These are phyloP conservation scores for Balanococcus diminutus DNA, from an alignment of 2,888 invertebrate species.

Conservation along the genomic window DNA sequence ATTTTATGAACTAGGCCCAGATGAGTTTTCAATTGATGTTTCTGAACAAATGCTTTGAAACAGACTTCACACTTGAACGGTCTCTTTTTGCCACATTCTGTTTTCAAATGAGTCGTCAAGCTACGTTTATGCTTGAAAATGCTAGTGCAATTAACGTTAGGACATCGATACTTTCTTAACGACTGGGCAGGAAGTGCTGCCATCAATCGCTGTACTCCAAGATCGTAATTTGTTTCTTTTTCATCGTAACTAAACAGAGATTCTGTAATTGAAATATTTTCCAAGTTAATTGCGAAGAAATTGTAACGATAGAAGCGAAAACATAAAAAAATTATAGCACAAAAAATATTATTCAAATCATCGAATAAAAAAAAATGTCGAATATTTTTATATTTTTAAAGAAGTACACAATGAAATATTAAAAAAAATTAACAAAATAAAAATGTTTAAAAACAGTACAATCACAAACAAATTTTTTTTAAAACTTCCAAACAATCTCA, in stretches of 20 bases:
- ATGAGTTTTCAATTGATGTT: constrained; percentile 58
- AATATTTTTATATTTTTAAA: too few species aligned
- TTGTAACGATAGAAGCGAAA: not conserved
- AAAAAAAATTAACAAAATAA: too few species aligned
- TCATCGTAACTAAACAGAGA: not conserved
- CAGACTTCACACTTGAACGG: constrained; percentile 59
- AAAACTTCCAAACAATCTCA: too few species aligned
- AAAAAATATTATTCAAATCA: too few species aligned
- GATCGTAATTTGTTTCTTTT: not conserved
- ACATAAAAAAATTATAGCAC: too few species aligned
- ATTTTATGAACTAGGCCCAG: constrained; percentile 34
- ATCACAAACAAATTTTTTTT: too few species aligned
- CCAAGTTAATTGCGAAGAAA: not conserved
- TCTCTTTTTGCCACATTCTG: constrained; percentile 38
- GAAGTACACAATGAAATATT: too few species aligned
- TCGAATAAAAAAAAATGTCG: too few species aligned
- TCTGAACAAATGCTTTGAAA: constrained; percentile 60
- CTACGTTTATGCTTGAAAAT: constrained; percentile 41
- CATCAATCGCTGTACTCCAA: too few species aligned
- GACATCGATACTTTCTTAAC: not conserved
- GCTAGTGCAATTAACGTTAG: constrained; percentile 40
- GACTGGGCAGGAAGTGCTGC: not conserved
- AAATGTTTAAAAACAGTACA: too few species aligned
- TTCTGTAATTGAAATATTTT: not conserved
- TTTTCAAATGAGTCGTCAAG: constrained; percentile 31